phyloP scores from a whole-genome alignment of 2,113 vertebrate genomes.

The Nematolebias whitei region DNA sequence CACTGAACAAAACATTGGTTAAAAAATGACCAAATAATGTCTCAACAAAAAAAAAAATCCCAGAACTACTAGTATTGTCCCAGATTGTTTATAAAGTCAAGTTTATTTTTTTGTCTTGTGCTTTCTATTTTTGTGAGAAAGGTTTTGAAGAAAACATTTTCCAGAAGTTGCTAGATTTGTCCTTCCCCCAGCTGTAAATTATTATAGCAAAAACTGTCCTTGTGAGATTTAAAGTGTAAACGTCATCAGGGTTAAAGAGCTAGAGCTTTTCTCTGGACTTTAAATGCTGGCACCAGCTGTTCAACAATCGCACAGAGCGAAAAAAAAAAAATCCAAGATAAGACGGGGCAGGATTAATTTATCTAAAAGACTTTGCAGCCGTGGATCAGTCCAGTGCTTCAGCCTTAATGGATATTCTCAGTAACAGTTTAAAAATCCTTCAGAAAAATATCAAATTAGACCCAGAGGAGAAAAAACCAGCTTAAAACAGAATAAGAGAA shows the following conservation, averaged over 20 bases:
- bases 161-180: too few species aligned
- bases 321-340: not conserved
- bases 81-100: too few species aligned
- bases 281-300: conserved; percentile 36
- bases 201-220: conserved; percentile 48
- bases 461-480: too few species aligned
- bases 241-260: conserved; percentile 25
- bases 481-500: not conserved
- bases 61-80: too few species aligned
- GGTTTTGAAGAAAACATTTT: too few species aligned
- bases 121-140: too few species aligned
- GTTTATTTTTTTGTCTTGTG: too few species aligned
- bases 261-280: conserved; percentile 20
- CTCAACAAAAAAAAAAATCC: too few species aligned
- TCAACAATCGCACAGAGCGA: not conserved
- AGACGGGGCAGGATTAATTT: conserved; percentile 8
- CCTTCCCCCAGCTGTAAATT: conserved; percentile 59
- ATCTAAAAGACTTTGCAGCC: conserved; percentile 7
- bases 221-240: conserved; percentile 22
- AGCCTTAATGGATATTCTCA: not conserved
- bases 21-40: too few species aligned
- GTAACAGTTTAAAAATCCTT: not conserved
- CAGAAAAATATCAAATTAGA: not conserved
- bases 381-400: not conserved
- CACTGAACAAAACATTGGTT: too few species aligned